Base-by-base conservation (phyloP, 2,797 vertebrate genomes). In the Rhabdomys pumilio region DNA sequence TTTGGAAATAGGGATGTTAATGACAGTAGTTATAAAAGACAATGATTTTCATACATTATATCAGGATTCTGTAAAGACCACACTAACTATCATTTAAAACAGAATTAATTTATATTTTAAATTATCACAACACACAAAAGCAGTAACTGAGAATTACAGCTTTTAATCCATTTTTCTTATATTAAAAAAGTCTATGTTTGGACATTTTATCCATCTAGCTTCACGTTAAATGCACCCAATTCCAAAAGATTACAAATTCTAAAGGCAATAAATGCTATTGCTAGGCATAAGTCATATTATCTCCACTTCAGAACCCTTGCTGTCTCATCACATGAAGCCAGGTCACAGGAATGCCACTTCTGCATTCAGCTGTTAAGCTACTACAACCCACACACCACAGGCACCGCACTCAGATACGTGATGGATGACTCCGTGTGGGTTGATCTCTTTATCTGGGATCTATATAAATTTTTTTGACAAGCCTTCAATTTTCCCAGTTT, bases 111-210 rank as follows among this genome's bases (percentile, higher is more conserved):
- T 72, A 38, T 29, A 55, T 73, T 50, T 11, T 89, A 11, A 91
- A 95, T 76, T 53, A 26, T 50, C 10, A 31, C 34, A 31, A 47
- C 19, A 90, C 26, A 53, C 88, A 88, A 94, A 93, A 57, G 72
- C 75, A 93, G 31, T 6, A 65, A 80, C 14, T 19, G 38, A 24
- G 73, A 24, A 76, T 89, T 91, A 65, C 59, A 55, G 3, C 12
- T 50, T 29, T 93, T 85, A 24, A 76, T 29, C 2, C 6, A 50
- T 82, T 86, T 92, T 50, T 75, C 72, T 77, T 50, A 50, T 67
- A 65, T 65, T 65, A 22, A 50, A 47, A 53, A 93, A 84, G 95
- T 75, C 55, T 93, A 84, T 38, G 59, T 53, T 86, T 91, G n/a
- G 59, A 38, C 61, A 93, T 72, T 80, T 77, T 72, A 38, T 75